Percentiles rank a stretch among this genome's conserved stretches.
Conservation (phyloP, 2,113 vertebrate genomes). For the Paratilapia polleni region DNA sequence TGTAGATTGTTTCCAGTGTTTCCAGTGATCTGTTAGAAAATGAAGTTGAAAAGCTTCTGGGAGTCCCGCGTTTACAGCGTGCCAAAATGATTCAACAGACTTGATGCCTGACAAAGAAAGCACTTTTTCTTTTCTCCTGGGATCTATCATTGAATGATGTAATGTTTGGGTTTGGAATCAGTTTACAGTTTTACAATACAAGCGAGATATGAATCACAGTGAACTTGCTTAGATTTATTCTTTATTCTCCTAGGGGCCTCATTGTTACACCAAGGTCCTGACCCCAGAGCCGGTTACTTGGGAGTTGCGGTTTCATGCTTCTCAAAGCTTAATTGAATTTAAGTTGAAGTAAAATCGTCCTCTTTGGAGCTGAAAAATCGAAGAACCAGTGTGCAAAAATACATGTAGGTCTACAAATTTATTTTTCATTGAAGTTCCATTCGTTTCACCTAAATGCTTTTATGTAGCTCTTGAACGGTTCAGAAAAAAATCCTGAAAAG, state of each 20-base stretch:
- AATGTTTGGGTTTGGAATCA: slow-evolving; percentile 10
- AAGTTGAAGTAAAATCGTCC: background rate
- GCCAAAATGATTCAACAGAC: background rate
- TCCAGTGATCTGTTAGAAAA: background rate
- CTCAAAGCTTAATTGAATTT: slow-evolving; percentile 13
- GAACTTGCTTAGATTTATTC: background rate
- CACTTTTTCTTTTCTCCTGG: background rate
- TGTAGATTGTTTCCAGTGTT: background rate
- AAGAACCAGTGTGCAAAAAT: background rate
- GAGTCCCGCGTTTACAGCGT: background rate
- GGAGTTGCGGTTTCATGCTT: slow-evolving; percentile 28
- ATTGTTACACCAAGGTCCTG: slow-evolving; percentile 39
- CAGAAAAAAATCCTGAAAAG: too few species aligned
- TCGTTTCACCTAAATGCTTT: background rate
- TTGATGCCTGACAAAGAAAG: slow-evolving; percentile 1
- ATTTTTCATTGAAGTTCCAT: background rate
- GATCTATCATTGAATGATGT: background rate
- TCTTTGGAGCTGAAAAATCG: background rate
- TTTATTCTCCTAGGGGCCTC: background rate
- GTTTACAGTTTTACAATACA: slow-evolving; percentile 4
- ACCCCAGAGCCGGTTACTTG: slow-evolving; percentile 10
- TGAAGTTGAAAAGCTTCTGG: background rate
- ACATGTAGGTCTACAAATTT: accelerated
- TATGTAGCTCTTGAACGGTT: background rate
- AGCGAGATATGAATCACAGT: slow-evolving; percentile 9